Evolutionary conservation across 2,113 vertebrate species (phyloP).

Genomic region (Seriola aureovittata): DNA sequence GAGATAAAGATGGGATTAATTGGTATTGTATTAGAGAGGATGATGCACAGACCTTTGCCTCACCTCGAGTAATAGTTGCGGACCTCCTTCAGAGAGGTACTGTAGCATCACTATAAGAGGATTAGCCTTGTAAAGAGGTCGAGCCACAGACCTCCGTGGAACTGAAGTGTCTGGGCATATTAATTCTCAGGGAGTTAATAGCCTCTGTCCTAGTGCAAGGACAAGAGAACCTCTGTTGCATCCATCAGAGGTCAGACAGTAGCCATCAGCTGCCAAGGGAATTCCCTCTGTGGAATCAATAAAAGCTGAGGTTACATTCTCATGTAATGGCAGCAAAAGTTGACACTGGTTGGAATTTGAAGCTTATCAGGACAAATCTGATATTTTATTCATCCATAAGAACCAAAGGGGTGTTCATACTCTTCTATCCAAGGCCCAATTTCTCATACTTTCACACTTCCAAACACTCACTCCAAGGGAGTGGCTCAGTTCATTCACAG

Average conservation of each 20-base stretch:
- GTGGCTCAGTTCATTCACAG: constrained; percentile 20
- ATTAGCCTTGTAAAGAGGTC: constrained; percentile 53
- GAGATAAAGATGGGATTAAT: constrained; percentile 61
- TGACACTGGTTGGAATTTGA: background rate
- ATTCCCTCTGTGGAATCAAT: constrained; percentile 16
- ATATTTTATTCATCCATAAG: background rate
- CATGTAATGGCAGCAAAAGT: background rate
- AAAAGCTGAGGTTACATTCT: background rate
- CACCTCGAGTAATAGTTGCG: constrained; percentile 1
- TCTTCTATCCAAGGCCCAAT: background rate
- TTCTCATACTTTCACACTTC: constrained; percentile 5
- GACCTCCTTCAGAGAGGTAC: constrained; percentile 30
- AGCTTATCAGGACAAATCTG: background rate
- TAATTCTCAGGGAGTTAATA: constrained; percentile 45
- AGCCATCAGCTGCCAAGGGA: background rate
- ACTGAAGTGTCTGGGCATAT: constrained; percentile 38
- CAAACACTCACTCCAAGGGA: background rate
- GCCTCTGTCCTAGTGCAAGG: constrained; percentile 26
- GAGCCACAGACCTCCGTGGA: constrained; percentile 27
- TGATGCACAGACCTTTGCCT: constrained; percentile 43
- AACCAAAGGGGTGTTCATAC: background rate
- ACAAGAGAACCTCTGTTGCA: constrained; percentile 19
- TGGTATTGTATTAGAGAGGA: constrained; percentile 41
- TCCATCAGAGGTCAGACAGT: constrained; percentile 21
- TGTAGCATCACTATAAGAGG: constrained; percentile 57